Conservation (phyloP, 2,113 vertebrate species). For the Acanthochromis polyacanthus region DNA sequence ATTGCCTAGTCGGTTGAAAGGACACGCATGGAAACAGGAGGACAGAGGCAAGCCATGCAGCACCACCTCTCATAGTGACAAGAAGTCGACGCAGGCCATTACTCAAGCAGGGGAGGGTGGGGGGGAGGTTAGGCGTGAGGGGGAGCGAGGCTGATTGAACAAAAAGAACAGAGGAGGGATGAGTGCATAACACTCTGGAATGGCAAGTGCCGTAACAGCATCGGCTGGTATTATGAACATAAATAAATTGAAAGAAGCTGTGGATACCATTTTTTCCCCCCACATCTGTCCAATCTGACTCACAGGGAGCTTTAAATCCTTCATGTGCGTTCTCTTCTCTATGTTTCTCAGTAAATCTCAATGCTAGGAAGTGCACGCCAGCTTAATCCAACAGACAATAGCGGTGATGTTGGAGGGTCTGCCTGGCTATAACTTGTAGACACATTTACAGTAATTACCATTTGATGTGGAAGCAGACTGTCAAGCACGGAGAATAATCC, state of each 20-base stretch:
- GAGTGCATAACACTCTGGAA: conserved; percentile 57
- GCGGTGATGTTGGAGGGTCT: background rate
- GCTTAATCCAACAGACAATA: conserved; percentile 26
- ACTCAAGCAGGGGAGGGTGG: conserved; percentile 76
- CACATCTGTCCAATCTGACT: conserved; percentile 26
- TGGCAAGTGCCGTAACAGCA: conserved; percentile 54
- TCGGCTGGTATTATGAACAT: conserved; percentile 20
- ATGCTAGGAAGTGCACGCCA: background rate
- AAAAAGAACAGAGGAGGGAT: conserved; percentile 67
- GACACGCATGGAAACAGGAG: conserved; percentile 81
- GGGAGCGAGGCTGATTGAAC: conserved; percentile 68
- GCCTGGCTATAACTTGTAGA: background rate
- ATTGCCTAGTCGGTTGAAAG: conserved; percentile 83
- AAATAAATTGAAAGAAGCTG: conserved; percentile 32
- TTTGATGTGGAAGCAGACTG: conserved; percentile 23
- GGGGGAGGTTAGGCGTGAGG: conserved; percentile 25
- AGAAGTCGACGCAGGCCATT: conserved; percentile 83
- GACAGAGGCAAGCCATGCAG: conserved; percentile 78
- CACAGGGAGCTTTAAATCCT: conserved; percentile 38
- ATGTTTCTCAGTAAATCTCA: conserved; percentile 14
- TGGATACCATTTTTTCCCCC: too few species aligned
- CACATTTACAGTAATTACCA: conserved; percentile 24
- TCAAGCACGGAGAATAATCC: conserved; percentile 38
- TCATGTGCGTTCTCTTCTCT: conserved; percentile 23
- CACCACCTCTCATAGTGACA: conserved; percentile 85